Base-by-base conservation (phyloP, 2,888 invertebrate species). In the Carterocephalus palaemon region DNA sequence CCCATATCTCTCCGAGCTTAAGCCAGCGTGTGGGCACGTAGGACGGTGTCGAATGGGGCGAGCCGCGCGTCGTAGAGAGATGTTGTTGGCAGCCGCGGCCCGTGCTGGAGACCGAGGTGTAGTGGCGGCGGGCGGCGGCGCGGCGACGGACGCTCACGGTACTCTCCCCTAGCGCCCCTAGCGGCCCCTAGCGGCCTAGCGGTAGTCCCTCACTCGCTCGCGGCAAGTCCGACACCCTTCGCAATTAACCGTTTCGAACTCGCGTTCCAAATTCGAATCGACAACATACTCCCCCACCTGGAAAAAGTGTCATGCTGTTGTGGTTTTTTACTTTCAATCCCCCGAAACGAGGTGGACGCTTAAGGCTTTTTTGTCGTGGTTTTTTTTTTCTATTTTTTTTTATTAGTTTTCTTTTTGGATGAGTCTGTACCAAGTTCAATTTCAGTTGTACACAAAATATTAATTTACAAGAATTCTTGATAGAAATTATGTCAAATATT, bases 71-170 rank as follows among this genome's bases (percentile, higher is more conserved):
- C 73, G 79, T 79, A 63, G 85, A 83, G 83, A 83, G 85, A 74
- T 83, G 86, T 82, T 84, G 84, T 81, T 83, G 84, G 83, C 82
- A 84, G 83, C 83, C 80, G 56, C 83, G 84, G 67, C 78, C 83
- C 59, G 82, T 77, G 75, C 75, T 86, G 73, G 88, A 86, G 86
- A 87, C 86, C 52, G 87, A 87, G 74, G 88, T 86, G 81, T 86
- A 86, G 88, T 79, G 82, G 85, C 82, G 80, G 82, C 80, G 80
- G 75, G 78, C 75, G 76, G 69, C 75, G 61, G 67, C 72, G 69
- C 83, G 82, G 70, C 88, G 73, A 65, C 84, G 88, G 83, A 86
- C 79, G 77, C 85, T 72, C 58, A 82, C 84, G 85, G 84, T 84
- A 83, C 74, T 55, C 64, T 59, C 53, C 51, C 24, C 46, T 52